A percentile compares a stretch with the other conserved stretches of the same genome.
Evolutionary conservation across 1,140 invertebrate genomes (phyloP).

Genomic region (Ceratitis capitata): DNA sequence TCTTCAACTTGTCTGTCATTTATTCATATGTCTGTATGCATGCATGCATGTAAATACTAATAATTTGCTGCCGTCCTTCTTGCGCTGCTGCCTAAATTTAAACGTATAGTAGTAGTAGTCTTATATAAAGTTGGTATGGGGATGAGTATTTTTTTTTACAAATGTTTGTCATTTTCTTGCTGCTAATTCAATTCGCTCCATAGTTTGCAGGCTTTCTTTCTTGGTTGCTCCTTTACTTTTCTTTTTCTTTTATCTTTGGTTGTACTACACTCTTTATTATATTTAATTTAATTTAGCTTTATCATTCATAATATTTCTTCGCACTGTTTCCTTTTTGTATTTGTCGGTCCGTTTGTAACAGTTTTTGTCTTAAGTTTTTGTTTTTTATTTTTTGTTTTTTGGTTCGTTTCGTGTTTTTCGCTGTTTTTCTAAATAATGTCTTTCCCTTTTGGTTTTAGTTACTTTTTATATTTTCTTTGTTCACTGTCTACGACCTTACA

Average conservation of each 20-base stretch:
- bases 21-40: not conserved
- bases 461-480: conserved; percentile 33
- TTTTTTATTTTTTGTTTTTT: not conserved
- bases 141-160: conserved; percentile 34
- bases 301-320: conserved; percentile 45
- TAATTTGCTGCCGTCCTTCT: not conserved
- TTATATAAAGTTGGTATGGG: conserved; percentile 24
- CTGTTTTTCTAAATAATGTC: not conserved
- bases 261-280: conserved; percentile 51
- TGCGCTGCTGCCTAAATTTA: not conserved
- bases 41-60: not conserved
- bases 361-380: not conserved
- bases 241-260: conserved; percentile 51
- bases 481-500: too few species aligned
- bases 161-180: not conserved
- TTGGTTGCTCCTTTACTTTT: conserved; percentile 8
- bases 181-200: conserved; percentile 41
- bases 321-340: not conserved
- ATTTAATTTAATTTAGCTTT: conserved; percentile 46
- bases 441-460: not conserved
- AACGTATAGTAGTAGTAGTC: conserved; percentile 2
- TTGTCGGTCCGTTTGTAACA: not conserved
- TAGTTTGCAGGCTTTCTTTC: conserved; percentile 47
- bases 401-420: conserved; percentile 15
- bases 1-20: not conserved